Base-by-base conservation (phyloP, 2,888 invertebrate species). In the Zeuzera pyrina region DNA sequence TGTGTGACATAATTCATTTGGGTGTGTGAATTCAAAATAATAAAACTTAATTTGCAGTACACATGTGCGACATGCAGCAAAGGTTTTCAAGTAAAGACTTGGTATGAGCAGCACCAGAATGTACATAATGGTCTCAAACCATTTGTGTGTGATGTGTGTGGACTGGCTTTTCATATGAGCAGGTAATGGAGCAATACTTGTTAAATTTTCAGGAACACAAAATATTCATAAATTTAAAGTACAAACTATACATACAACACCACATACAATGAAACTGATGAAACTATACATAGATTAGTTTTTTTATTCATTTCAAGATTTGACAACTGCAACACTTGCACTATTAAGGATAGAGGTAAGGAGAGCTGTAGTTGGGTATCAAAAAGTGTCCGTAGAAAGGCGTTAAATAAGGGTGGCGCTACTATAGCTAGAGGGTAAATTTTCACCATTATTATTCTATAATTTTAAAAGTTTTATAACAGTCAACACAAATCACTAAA, bases 91-190 rank as follows among this genome's bases (percentile, higher is more conserved):
- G 78, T 71, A 23, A 64, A 58, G 47, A 81, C 84, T 0, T 79
- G 77, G 70, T 72, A 63, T 14, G 66, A 70, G 0, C 72, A 84
- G 41, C 84, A 84, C 35, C 68, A 73, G 47, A 84, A 84, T 26
- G 39, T 73, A 0, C 84, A 84, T 37, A 63, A 53, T 0, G 74
- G 76, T 1, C 29, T 60, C 3, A 78, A 69, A 26, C 78, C 83
- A 0, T 85, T 60, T 31, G 52, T 59, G 1, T 86, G 86, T 36
- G 65, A 81, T 24, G 40, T 74, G 1, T 85, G 85, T 21, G 73
- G 71, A 0, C 57, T 66, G 14, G 52, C 68, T 0, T 85, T 84
- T 16, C 68, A 71, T 38, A 66, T 77, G 58, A 54, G 66, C 36
- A 72, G 67, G 78, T 78, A 36, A 22, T n/a, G n/a, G 8, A 8